Evolutionary conservation across 2,797 vertebrate genomes (phyloP).

Genomic region (Monodelphis domestica): DNA sequence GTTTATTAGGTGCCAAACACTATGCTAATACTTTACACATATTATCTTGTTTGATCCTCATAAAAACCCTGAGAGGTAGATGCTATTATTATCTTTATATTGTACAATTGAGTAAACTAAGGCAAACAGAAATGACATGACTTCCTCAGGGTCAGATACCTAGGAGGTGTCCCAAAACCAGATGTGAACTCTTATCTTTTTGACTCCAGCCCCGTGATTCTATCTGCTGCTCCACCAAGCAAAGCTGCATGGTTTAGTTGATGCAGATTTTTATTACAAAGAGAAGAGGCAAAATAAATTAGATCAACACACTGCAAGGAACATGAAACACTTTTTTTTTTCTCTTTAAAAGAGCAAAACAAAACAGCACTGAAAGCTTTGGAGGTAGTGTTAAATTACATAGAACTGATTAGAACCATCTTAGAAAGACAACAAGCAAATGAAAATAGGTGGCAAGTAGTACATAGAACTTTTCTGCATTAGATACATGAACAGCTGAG

Average conservation of each 20-base stretch:
- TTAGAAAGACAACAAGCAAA: constrained; percentile 40
- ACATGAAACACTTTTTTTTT: constrained; percentile 51
- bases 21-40: neutral
- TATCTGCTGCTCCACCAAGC: constrained; percentile 17
- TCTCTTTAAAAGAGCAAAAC: constrained; percentile 39
- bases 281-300: constrained; percentile 53
- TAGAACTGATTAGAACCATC: constrained; percentile 43
- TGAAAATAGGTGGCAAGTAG: constrained; percentile 59
- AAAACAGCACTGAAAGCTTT: constrained; percentile 12
- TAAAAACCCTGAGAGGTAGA: neutral
- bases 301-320: neutral
- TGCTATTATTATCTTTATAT: neutral
- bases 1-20: neutral
- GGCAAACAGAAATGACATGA: neutral
- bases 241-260: neutral
- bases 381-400: constrained; percentile 59
- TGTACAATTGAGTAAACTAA: neutral
- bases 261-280: constrained; percentile 12
- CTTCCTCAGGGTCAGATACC: neutral
- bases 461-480: constrained; percentile 56
- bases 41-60: neutral
- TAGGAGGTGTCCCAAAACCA: neutral
- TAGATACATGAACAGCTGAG: constrained; percentile 72
- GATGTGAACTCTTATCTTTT: neutral
- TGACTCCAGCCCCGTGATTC: neutral